Evolutionary conservation across 2,888 invertebrate species (phyloP).

Genomic region (Notodonta dromedarius): DNA sequence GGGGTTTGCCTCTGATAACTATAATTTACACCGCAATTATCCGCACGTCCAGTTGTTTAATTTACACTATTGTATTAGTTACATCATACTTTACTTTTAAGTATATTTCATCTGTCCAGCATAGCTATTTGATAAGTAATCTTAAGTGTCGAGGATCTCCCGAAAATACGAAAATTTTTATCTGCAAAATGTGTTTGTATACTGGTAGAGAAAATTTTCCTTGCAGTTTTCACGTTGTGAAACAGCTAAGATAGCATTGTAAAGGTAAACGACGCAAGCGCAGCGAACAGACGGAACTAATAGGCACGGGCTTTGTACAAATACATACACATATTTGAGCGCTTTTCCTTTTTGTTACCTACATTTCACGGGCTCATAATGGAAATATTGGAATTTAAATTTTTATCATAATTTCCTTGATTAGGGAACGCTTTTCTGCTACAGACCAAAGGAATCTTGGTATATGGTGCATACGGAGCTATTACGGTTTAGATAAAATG

Average conservation of each 20-base stretch:
- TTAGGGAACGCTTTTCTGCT: background rate
- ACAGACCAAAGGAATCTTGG: background rate
- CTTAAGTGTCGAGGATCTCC: too few species aligned
- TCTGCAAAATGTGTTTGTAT: background rate
- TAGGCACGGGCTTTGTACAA: constrained; percentile 22
- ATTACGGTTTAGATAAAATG: too few species aligned
- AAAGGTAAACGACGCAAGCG: constrained; percentile 12
- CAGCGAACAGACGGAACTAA: constrained; percentile 32
- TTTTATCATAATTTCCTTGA: background rate
- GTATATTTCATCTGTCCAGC: too few species aligned
- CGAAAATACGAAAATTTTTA: too few species aligned
- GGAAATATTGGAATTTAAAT: background rate
- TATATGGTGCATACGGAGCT: too few species aligned
- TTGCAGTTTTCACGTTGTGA: background rate
- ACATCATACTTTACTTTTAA: too few species aligned
- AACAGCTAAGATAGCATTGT: constrained; percentile 7
- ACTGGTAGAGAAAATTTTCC: background rate
- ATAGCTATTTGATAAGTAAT: too few species aligned
- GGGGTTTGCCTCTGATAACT: too few species aligned
- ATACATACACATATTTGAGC: constrained; percentile 19
- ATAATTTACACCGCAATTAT: too few species aligned
- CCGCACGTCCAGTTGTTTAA: too few species aligned
- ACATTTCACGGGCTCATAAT: constrained; percentile 7
- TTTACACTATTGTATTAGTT: too few species aligned
- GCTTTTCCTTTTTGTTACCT: constrained; percentile 23